These are phyloP conservation scores for Noctua fimbriata DNA, from an alignment of 2,888 invertebrate species.

Conservation along the genomic window DNA sequence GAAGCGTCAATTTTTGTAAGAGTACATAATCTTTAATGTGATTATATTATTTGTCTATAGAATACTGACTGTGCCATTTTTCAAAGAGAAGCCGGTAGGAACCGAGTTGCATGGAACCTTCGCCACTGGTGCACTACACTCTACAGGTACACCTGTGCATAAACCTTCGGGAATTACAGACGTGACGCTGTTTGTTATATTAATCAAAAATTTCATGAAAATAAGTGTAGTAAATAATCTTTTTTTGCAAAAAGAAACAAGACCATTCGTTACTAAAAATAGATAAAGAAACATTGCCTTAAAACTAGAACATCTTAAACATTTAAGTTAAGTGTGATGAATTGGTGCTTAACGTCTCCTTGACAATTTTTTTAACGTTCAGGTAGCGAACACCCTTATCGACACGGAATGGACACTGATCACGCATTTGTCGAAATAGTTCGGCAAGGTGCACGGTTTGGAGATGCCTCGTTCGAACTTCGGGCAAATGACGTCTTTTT, in stretches of 20 bases:
- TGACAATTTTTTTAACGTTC: background rate
- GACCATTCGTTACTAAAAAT: background rate
- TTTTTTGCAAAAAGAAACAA: background rate
- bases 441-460: background rate
- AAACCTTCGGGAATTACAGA: background rate
- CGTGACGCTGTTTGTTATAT: background rate
- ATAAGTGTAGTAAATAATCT: background rate
- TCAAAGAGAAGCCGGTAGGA: no score
- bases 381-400: background rate
- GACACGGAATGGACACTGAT: background rate
- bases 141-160: background rate
- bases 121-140: background rate
- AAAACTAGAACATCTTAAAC: background rate
- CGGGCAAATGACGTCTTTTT: background rate
- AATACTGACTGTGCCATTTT: no score
- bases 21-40: no score
- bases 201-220: background rate
- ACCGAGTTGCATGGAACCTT: no score
- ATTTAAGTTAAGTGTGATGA: background rate
- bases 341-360: background rate
- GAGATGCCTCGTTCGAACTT: background rate
- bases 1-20: no score
- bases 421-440: background rate
- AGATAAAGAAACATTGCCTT: slow-evolving; percentile 16
- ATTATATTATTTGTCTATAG: no score